These are phyloP conservation scores for Ophthalmolycus amberensis DNA, from an alignment of 2,113 vertebrate species.

Conservation along the genomic window DNA sequence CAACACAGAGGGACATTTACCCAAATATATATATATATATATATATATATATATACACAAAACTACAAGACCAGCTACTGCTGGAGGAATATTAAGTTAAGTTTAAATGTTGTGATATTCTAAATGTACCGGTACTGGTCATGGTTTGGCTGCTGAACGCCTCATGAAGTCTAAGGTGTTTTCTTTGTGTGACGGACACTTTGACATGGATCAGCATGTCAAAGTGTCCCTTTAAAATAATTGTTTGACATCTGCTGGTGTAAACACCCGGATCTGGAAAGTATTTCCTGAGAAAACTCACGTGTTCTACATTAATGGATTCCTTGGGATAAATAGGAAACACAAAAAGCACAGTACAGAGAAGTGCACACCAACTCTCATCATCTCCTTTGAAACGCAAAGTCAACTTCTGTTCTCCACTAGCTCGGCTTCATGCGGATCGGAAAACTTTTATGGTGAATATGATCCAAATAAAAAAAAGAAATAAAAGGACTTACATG, in stretches of 20 bases:
- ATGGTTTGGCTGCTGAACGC: neutral
- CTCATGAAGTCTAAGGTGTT: neutral
- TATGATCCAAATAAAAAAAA: neutral
- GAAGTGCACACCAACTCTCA: neutral
- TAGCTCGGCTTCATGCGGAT: neutral
- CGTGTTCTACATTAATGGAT: neutral
- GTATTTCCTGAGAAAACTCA: neutral
- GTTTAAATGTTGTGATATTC: neutral
- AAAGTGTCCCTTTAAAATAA: neutral
- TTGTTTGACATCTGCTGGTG: neutral
- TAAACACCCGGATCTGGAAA: too few species aligned
- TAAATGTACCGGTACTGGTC: too few species aligned
- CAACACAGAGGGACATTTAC: neutral
- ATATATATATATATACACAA: neutral
- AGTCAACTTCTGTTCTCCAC: neutral
- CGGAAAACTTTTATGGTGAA: neutral
- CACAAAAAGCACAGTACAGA: neutral
- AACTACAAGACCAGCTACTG: neutral
- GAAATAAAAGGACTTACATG: slow-evolving; percentile 86
- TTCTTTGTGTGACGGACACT: neutral
- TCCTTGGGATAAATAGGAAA: neutral
- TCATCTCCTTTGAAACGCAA: neutral
- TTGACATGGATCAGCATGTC: neutral
- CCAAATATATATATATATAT: too few species aligned
- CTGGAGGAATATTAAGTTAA: neutral